phyloP scores from a whole-genome alignment of 2,888 invertebrate genomes.

The Chrysodeixis includens region DNA sequence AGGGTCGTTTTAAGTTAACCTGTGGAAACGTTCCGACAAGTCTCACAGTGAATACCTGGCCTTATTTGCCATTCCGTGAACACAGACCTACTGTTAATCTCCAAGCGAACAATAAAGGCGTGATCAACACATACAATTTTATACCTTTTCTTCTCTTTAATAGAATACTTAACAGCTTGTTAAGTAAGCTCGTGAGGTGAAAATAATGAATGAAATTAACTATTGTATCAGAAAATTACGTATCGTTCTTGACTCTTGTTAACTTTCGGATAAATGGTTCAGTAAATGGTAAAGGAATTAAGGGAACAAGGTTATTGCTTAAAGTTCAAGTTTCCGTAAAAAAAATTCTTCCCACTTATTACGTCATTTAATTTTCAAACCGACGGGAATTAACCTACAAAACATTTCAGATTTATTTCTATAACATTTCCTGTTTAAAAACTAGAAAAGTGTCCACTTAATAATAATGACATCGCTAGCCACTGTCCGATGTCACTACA shows the following conservation, averaged over 20 bases:
- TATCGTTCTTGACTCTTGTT: conserved; percentile 49
- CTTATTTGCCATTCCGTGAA: conserved; percentile 30
- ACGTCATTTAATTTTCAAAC: neutral
- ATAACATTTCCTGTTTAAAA: neutral
- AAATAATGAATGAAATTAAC: conserved; percentile 42
- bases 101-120: conserved; percentile 52
- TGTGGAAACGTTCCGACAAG: neutral
- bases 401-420: neutral
- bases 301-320: conserved; percentile 25
- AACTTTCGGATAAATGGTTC: conserved; percentile 46
- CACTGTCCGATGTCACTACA: conserved; percentile 20
- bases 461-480: conserved; percentile 38
- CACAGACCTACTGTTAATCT: conserved; percentile 51
- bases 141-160: conserved; percentile 60
- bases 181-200: conserved; percentile 60
- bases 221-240: conserved; percentile 35
- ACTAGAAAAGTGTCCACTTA: conserved; percentile 17
- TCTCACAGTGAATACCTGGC: conserved; percentile 28
- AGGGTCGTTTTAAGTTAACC: neutral
- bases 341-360: neutral
- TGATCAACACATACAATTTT: conserved; percentile 51
- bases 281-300: conserved; percentile 22
- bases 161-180: conserved; percentile 71
- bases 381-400: neutral
- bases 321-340: neutral